Evolutionary conservation across 2,888 invertebrate species (phyloP).

Genomic region (Hydriomena furcata): DNA sequence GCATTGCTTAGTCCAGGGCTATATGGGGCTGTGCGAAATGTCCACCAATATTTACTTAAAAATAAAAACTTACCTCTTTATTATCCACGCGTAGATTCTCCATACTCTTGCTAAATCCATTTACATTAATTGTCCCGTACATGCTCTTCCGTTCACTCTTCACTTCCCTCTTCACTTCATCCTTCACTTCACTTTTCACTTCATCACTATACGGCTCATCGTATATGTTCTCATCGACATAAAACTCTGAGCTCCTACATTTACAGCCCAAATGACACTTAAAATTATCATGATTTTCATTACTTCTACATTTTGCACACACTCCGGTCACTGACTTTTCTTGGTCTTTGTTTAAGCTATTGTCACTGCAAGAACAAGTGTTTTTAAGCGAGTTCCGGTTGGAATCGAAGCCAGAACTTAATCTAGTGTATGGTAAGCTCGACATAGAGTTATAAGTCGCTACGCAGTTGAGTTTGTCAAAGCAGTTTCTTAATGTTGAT

Average conservation of each 20-base stretch:
- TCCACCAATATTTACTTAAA: no score
- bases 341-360: constrained; percentile 44
- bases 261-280: constrained; percentile 73
- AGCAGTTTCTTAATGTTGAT: constrained; percentile 62
- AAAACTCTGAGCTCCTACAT: constrained; percentile 65
- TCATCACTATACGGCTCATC: constrained; percentile 80
- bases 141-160: constrained; percentile 35
- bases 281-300: constrained; percentile 55
- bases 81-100: constrained; percentile 52
- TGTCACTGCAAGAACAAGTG: constrained; percentile 54
- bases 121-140: constrained; percentile 61
- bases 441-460: constrained; percentile 59
- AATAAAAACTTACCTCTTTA: constrained; percentile 48
- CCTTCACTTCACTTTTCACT: constrained; percentile 39
- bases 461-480: constrained; percentile 73
- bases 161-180: constrained; percentile 29
- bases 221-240: constrained; percentile 83
- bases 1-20: no score
- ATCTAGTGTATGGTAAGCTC: constrained; percentile 68
- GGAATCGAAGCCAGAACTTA: constrained; percentile 48
- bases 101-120: constrained; percentile 55
- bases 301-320: constrained; percentile 61
- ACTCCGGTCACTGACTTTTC: constrained; percentile 43
- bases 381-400: constrained; percentile 38
- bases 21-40: no score